Evolutionary conservation across 2,113 vertebrate genomes (phyloP), one percentile per base, ranked within the genome.

Genomic region (Eulemur macaco): DNA sequence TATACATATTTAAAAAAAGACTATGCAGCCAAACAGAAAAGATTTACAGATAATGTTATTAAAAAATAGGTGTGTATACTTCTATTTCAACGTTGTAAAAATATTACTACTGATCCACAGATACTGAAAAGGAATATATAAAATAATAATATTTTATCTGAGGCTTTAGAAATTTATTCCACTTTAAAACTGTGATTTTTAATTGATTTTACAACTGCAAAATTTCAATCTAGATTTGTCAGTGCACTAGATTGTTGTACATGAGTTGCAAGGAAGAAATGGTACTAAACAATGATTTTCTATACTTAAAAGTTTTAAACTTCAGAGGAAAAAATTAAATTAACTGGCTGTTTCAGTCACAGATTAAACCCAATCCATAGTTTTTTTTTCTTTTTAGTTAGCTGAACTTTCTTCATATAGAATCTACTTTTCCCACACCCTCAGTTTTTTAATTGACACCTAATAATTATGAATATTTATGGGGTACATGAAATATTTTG

Each of bases 121-220:
- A 82, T 29, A 47, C 5, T 85, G 18, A 87, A 63, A 88, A 9
- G 12, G 39, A 86, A 86, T 34, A 45, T 63, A 20, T 18, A 63
- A 76, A 66, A 39, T 56, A 76, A 27, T 31, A 78, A 20, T 50
- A 31, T 27, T 89, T 92, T 50, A 81, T 15, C 18, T 45, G 88
- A 42, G 14, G 0, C 80, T 94, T 83, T 31, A 66, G 47, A 85
- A 74, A 73, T 54, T 60, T 74, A 11, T 63, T 52, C 6, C 8
- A 56, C 21, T 39, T 64, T 47, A n/a, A 95, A 86, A 89, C 66
- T 73, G 25, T 34, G 34, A 56, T 87, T 66, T 81, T 78, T 68
- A 69, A 91, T 88, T 66, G 29, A 37, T 58, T 92, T 83, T 58
- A 64, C 2, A 69, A 50, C 17, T 27, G 12, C 8, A 63, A 90